A percentile compares a stretch with the other conserved stretches of the same genome.
Evolutionary conservation across 2,888 invertebrate species (phyloP).

Genomic region (Heliconius erato): DNA sequence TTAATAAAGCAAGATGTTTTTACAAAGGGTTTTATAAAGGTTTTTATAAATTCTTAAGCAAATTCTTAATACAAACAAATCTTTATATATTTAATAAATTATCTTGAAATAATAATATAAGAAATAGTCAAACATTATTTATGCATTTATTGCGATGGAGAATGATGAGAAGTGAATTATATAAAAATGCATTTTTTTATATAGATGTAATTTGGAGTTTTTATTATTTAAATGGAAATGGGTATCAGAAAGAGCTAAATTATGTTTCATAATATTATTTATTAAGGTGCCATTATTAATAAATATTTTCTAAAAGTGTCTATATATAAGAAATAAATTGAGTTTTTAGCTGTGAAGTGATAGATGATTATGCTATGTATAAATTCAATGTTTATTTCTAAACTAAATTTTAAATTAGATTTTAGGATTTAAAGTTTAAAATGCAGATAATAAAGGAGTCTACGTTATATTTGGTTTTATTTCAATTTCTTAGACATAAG

Average conservation of each 20-base stretch:
- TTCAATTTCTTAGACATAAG: background rate
- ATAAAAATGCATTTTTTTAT: constrained; percentile 1
- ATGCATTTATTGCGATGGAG: constrained; percentile 2
- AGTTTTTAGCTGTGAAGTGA: background rate
- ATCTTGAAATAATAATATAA: background rate
- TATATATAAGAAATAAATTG: background rate
- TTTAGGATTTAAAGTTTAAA: constrained; percentile 64
- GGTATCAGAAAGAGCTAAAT: background rate
- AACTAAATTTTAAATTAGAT: constrained; percentile 66
- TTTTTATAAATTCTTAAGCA: background rate
- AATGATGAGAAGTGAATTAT: background rate
- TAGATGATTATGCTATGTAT: background rate
- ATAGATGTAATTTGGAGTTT: background rate
- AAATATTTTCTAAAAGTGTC: constrained; percentile 11
- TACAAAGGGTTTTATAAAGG: too few relatives aligned
- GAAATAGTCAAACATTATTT: background rate
- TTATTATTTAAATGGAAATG: background rate
- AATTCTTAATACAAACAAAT: background rate
- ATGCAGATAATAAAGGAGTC: constrained; percentile 61
- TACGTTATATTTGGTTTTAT: constrained; percentile 54
- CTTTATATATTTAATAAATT: background rate
- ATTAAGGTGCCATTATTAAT: background rate
- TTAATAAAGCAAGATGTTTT: too few relatives aligned
- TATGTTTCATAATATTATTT: background rate
- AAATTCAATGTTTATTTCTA: constrained; percentile 47